Conservation (phyloP, 2,113 vertebrate genomes). For the Grantiella picta region DNA sequence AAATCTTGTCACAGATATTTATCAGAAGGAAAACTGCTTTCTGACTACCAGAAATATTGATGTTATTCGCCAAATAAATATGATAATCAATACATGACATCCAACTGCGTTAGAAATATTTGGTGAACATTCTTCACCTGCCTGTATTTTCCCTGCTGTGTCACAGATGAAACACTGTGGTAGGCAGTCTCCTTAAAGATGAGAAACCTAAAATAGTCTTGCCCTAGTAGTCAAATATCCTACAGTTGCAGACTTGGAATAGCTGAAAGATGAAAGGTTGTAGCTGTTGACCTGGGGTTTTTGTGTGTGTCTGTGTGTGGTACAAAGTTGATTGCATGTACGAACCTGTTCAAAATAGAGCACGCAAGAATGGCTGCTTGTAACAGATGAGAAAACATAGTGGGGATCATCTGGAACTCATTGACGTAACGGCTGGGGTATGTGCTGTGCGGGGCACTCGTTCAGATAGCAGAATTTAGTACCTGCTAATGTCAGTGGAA, state of each 20-base stretch:
- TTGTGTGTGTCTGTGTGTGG: conserved; percentile 19
- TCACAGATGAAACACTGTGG: conserved; percentile 12
- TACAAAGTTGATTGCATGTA: neutral
- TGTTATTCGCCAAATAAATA: neutral
- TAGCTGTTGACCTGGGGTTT: neutral
- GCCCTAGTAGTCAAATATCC: conserved; percentile 4
- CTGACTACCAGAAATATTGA: neutral
- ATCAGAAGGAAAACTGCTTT: neutral
- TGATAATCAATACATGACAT: neutral
- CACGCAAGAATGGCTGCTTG: neutral
- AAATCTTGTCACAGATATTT: neutral
- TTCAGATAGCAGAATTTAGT: neutral
- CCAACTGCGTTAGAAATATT: neutral
- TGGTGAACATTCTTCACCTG: neutral
- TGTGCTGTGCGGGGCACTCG: neutral
- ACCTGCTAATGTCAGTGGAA: neutral
- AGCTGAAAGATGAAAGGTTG: conserved; percentile 44
- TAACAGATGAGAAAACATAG: conserved; percentile 36
- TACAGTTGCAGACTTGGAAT: conserved; percentile 1
- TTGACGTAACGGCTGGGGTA: neutral
- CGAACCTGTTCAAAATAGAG: conserved; percentile 6
- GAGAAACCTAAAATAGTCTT: conserved; percentile 8
- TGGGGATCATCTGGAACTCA: conserved; percentile 9
- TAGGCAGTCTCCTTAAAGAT: conserved; percentile 27
- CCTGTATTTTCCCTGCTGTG: conserved; percentile 8